A percentile compares a stretch with the other conserved stretches of the same genome.
Conservation (phyloP, 2,113 vertebrate species). For the Panurus biarmicus region DNA sequence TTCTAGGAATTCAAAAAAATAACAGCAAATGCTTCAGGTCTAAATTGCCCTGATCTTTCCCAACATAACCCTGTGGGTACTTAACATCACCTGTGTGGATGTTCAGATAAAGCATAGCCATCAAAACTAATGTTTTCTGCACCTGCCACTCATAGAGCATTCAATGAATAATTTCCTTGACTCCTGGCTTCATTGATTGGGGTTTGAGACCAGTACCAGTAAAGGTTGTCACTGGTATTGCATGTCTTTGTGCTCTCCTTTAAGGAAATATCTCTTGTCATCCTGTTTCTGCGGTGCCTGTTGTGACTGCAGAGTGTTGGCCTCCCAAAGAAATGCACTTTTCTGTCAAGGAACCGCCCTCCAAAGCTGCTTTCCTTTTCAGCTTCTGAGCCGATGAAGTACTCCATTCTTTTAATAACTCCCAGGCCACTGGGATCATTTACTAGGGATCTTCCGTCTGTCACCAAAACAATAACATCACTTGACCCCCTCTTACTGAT, state of each 20-base stretch:
- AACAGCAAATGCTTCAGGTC: not conserved
- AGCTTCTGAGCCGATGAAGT: slow-evolving; percentile 16
- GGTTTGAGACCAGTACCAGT: not conserved
- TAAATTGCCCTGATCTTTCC: not conserved
- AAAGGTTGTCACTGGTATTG: not conserved
- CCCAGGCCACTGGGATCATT: slow-evolving; percentile 20
- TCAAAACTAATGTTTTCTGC: not conserved
- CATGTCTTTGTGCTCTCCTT: not conserved
- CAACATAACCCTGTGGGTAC: not conserved
- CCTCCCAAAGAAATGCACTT: not conserved
- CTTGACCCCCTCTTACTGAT: slow-evolving; percentile 60
- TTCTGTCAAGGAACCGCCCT: not conserved
- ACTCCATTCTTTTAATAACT: slow-evolving; percentile 30
- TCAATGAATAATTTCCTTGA: not conserved
- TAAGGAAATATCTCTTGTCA: not conserved
- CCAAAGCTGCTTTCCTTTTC: slow-evolving; percentile 7
- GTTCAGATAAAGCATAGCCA: not conserved
- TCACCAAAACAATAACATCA: slow-evolving; percentile 65
- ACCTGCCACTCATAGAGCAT: accelerated
- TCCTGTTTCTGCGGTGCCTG: not conserved
- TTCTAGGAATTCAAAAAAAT: not conserved
- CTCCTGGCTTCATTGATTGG: not conserved
- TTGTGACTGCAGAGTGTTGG: not conserved
- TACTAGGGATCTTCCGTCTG: slow-evolving; percentile 48
- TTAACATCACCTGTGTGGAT: not conserved